These are phyloP conservation scores for Siniperca knerii DNA, from an alignment of 2,113 vertebrate species.

Conservation along the genomic window DNA sequence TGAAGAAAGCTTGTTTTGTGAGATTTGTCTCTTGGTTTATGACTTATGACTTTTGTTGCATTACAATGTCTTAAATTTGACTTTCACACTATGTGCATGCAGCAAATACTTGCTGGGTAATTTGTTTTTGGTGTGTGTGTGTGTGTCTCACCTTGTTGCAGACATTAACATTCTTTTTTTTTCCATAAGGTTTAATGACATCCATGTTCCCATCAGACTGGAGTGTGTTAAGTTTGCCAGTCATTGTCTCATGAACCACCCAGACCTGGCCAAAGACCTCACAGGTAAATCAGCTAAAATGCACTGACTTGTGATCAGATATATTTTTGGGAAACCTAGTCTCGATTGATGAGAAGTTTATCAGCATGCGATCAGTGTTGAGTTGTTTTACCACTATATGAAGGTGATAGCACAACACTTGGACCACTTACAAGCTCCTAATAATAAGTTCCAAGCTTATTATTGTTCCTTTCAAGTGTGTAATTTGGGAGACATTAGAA, in stretches of 20 bases:
- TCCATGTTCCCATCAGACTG: constrained; percentile 97
- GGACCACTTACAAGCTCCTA: background rate
- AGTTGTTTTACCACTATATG: background rate
- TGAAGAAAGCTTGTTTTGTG: background rate
- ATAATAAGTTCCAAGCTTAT: background rate
- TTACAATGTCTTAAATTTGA: background rate
- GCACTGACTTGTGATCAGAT: background rate
- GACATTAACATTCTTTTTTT: background rate
- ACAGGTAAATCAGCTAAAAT: constrained; percentile 79
- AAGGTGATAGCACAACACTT: background rate
- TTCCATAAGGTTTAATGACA: constrained; percentile 94
- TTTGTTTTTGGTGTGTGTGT: background rate
- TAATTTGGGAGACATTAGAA: background rate
- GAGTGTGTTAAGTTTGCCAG: constrained; percentile 99
- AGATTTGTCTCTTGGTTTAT: background rate
- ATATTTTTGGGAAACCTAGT: background rate
- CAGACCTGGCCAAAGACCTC: constrained; percentile 97
- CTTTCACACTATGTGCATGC: background rate
- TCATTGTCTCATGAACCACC: constrained; percentile 99
- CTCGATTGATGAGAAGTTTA: background rate
- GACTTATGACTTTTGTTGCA: background rate
- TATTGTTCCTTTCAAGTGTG: too few species aligned
- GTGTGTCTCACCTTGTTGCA: background rate
- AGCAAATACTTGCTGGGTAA: background rate
- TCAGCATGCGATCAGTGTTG: background rate